These are phyloP conservation scores for Ammodytes dubius DNA, from an alignment of 2,113 vertebrate genomes.

Conservation along the genomic window DNA sequence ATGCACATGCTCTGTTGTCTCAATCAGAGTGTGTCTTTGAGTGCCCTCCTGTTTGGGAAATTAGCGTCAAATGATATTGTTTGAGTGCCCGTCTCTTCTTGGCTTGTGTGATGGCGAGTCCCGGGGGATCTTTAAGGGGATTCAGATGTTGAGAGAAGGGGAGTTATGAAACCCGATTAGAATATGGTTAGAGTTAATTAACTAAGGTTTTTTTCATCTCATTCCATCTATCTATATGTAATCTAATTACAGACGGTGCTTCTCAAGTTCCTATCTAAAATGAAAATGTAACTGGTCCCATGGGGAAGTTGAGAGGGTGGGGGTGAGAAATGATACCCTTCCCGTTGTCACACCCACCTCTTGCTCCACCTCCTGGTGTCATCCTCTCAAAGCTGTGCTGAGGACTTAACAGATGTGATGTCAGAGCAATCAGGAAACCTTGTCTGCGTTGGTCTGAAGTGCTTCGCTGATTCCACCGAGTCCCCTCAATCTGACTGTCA, in stretches of 20 bases:
- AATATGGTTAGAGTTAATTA: constrained; percentile 85
- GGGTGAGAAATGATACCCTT: constrained; percentile 35
- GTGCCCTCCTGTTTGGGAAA: constrained; percentile 82
- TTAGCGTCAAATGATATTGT: constrained; percentile 80
- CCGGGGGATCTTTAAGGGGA: constrained; percentile 69
- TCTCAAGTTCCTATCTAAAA: constrained; percentile 77
- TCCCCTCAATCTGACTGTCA: constrained; percentile 24
- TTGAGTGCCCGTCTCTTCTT: constrained; percentile 70
- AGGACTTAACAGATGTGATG: constrained; percentile 70
- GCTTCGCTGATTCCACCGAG: not conserved
- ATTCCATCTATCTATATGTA: constrained; percentile 74
- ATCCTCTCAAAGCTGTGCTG: constrained; percentile 50
- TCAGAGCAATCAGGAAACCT: constrained; percentile 56
- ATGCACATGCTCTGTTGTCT: constrained; percentile 61
- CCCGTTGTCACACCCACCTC: constrained; percentile 38
- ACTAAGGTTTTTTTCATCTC: constrained; percentile 49
- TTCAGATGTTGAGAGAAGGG: constrained; percentile 63
- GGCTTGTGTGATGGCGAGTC: constrained; percentile 66
- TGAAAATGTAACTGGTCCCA: constrained; percentile 76
- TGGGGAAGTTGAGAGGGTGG: constrained; percentile 13
- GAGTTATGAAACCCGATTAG: constrained; percentile 79
- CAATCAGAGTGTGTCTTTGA: constrained; percentile 75
- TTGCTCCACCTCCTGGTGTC: constrained; percentile 50
- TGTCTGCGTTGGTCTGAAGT: constrained; percentile 32
- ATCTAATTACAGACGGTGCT: constrained; percentile 83